These are phyloP conservation scores for Atta colombica DNA, from an alignment of 1,140 invertebrate genomes.

Conservation along the genomic window DNA sequence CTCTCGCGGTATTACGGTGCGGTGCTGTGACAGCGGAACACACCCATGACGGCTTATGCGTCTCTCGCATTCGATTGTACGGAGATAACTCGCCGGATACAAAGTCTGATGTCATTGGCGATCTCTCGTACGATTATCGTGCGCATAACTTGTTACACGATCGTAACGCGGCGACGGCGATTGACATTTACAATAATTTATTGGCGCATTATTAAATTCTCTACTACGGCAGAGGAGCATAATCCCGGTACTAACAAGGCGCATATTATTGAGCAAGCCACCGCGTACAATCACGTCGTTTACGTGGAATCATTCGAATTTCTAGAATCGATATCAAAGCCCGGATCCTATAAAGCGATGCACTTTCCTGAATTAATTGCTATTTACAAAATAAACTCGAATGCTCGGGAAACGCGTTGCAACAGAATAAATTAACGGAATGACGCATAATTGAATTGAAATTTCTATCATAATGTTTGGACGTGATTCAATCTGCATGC, in stretches of 20 bases:
- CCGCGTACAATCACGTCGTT: slow-evolving; percentile 15
- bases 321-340: neutral
- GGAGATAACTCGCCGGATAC: slow-evolving; percentile 54
- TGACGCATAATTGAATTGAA: slow-evolving; percentile 43
- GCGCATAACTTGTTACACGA: slow-evolving; percentile 34
- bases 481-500: slow-evolving; percentile 39
- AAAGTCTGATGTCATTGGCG: slow-evolving; percentile 66
- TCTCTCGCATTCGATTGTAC: slow-evolving; percentile 59
- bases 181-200: slow-evolving; percentile 74
- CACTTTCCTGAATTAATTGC: slow-evolving; percentile 55
- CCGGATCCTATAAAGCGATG: neutral
- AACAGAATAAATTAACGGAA: slow-evolving; percentile 48
- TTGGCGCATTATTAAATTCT: slow-evolving; percentile 65
- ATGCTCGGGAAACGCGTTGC: neutral
- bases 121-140: slow-evolving; percentile 60
- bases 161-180: slow-evolving; percentile 53
- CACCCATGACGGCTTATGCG: slow-evolving; percentile 63
- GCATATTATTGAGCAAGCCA: slow-evolving; percentile 28
- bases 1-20: slow-evolving; percentile 5
- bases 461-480: slow-evolving; percentile 49
- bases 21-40: slow-evolving; percentile 61
- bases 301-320: slow-evolving; percentile 35
- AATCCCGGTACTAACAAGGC: slow-evolving; percentile 62
- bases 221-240: slow-evolving; percentile 34
- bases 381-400: slow-evolving; percentile 56